Percentiles rank a stretch among this genome's conserved stretches.
These are phyloP conservation scores for Intellagama lesueurii DNA, from an alignment of 2,797 vertebrate genomes.

Conservation along the genomic window DNA sequence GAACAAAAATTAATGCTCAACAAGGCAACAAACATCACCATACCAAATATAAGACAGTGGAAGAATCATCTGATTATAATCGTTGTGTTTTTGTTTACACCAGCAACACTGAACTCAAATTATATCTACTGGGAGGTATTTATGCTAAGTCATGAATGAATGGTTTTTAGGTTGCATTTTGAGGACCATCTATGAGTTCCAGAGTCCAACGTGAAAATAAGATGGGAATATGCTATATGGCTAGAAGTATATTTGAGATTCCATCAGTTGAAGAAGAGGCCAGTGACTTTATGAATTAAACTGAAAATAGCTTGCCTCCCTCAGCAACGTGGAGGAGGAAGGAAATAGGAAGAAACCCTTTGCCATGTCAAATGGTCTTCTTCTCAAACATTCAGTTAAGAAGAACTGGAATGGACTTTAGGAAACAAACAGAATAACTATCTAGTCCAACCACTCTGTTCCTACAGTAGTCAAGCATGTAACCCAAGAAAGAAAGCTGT, in stretches of 20 bases:
- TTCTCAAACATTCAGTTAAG: not conserved
- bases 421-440: too few species aligned
- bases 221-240: not conserved
- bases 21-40: not conserved
- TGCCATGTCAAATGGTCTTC: not conserved
- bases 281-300: not conserved
- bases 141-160: not conserved
- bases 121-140: rapidly evolving
- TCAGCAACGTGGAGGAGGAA: not conserved
- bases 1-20: conserved; percentile 12
- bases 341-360: not conserved
- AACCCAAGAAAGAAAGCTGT: too few species aligned
- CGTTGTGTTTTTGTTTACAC: not conserved
- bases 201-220: not conserved
- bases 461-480: too few species aligned
- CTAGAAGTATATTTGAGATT: not conserved
- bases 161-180: not conserved
- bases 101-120: not conserved
- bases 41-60: rapidly evolving
- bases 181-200: not conserved
- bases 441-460: too few species aligned
- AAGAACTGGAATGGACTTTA: too few species aligned
- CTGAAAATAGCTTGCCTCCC: not conserved
- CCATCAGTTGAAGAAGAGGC: not conserved
- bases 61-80: not conserved